Percentiles rank a stretch among this genome's conserved stretches.
phyloP scores from a whole-genome alignment of 2,888 invertebrate genomes.

The Pterostichus niger region DNA sequence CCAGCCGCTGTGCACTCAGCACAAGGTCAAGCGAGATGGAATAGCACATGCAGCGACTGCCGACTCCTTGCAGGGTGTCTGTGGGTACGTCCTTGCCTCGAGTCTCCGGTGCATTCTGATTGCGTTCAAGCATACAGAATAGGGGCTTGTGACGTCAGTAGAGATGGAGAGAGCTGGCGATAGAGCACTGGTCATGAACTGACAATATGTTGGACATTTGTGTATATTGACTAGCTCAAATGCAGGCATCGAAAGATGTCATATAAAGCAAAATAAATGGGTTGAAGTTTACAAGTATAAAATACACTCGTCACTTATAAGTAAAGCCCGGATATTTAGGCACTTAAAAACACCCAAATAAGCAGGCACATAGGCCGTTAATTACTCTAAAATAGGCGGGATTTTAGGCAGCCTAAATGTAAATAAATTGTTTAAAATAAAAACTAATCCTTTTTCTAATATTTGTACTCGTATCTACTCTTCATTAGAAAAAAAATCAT shows the following conservation, averaged over 20 bases:
- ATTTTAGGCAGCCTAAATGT: too few relatives aligned
- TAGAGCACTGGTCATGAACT: constrained; percentile 6
- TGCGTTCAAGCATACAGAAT: background rate
- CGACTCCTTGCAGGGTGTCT: background rate
- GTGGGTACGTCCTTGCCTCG: background rate
- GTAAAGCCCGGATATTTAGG: too few relatives aligned
- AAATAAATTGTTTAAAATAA: too few relatives aligned
- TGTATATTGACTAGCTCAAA: constrained; percentile 15
- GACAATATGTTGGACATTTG: constrained; percentile 23
- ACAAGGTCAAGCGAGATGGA: background rate
- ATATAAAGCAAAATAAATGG: too few relatives aligned
- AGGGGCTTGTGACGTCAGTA: background rate
- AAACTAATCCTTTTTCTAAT: too few relatives aligned
- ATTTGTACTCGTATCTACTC: too few relatives aligned
- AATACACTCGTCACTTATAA: too few relatives aligned
- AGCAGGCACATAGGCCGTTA: too few relatives aligned
- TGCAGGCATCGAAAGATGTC: background rate
- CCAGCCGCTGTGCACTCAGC: background rate
- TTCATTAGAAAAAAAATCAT: too few relatives aligned
- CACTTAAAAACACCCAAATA: too few relatives aligned
- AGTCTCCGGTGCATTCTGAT: constrained; percentile 1
- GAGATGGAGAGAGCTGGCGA: background rate
- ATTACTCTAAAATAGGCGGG: too few relatives aligned
- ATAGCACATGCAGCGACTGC: background rate
- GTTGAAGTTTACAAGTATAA: too few relatives aligned